Conservation (phyloP, 2,888 invertebrate genomes). For the Limnephilus marmoratus region DNA sequence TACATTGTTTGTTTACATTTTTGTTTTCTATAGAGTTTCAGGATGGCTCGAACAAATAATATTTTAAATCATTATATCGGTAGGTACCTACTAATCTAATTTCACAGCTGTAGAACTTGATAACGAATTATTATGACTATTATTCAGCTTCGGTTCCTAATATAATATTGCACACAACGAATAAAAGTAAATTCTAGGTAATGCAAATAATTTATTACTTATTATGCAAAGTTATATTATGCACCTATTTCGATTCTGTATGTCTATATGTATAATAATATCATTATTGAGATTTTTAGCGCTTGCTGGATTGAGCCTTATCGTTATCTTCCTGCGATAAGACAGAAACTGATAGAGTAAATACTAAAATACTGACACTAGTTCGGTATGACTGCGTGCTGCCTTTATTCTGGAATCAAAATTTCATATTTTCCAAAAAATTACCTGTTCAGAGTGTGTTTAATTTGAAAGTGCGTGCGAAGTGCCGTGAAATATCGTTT, state of each 20-base stretch:
- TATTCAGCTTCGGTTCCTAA: background rate
- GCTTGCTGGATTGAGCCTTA: slow-evolving; percentile 3
- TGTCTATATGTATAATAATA: background rate
- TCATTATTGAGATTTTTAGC: background rate
- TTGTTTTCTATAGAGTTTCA: background rate
- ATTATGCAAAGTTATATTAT: background rate
- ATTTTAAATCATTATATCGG: background rate
- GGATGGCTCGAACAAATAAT: background rate
- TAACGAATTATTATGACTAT: background rate
- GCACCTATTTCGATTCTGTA: background rate
- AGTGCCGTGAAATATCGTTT: background rate
- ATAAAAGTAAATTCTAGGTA: background rate
- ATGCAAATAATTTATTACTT: background rate
- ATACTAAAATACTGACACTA: slow-evolving; percentile 22
- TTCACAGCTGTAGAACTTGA: background rate
- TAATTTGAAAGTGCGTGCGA: background rate
- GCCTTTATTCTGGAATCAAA: background rate
- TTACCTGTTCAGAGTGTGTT: background rate
- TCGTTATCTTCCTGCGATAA: slow-evolving; percentile 38
- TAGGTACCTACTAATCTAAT: background rate
- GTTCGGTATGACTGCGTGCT: background rate
- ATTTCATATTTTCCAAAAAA: background rate
- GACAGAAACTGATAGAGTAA: slow-evolving; percentile 18
- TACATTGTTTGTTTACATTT: too few relatives aligned
- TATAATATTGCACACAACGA: background rate